Percentiles rank a stretch among this genome's conserved stretches.
Evolutionary conservation across 2,888 invertebrate genomes (phyloP).

Genomic region (Amphiduros pacificus): DNA sequence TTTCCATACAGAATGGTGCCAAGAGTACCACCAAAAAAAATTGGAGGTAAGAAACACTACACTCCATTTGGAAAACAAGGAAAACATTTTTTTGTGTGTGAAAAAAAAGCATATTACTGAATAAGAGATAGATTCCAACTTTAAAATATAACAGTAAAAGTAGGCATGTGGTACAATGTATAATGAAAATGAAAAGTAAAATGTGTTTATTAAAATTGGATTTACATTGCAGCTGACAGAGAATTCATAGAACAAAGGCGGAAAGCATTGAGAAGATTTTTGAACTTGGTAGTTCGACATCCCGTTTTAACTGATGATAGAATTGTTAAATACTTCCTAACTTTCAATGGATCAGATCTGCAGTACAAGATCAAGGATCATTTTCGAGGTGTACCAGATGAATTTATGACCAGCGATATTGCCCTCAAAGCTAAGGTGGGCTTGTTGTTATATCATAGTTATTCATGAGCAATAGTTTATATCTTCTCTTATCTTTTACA

Average conservation of each 20-base stretch:
- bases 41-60: constrained; percentile 54
- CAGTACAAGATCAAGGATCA: constrained; percentile 58
- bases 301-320: constrained; percentile 58
- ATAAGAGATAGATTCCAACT: too few relatives aligned
- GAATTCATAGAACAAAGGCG: constrained; percentile 59
- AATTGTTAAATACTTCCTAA: constrained; percentile 58
- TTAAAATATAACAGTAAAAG: too few relatives aligned
- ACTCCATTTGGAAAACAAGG: too few relatives aligned
- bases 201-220: too few relatives aligned
- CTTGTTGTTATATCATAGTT: neutral
- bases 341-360: constrained; percentile 58
- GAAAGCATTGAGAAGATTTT: constrained; percentile 54
- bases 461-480: too few relatives aligned
- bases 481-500: too few relatives aligned
- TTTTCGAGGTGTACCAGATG: constrained; percentile 59
- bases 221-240: constrained; percentile 47
- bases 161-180: too few relatives aligned
- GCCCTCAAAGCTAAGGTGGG: constrained; percentile 57
- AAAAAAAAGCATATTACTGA: too few relatives aligned
- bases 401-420: constrained; percentile 58
- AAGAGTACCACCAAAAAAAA: constrained; percentile 59
- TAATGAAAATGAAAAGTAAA: too few relatives aligned
- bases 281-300: constrained; percentile 57
- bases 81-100: too few relatives aligned
- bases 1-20: constrained; percentile 60